These are phyloP conservation scores for Mionectes macconnelli DNA, from an alignment of 2,113 vertebrate species.

Conservation along the genomic window DNA sequence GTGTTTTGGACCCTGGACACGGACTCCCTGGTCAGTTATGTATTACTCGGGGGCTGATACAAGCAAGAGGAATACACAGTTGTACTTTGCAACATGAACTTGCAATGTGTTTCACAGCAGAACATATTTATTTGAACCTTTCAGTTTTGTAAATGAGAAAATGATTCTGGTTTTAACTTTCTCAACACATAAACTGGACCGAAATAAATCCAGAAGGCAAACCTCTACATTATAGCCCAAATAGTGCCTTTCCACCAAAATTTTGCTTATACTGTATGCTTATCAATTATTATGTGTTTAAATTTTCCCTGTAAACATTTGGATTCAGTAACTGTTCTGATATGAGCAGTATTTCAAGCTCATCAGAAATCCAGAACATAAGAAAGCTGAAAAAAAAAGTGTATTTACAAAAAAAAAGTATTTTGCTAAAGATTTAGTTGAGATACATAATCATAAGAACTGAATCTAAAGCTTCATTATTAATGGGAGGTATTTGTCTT, in stretches of 20 bases:
- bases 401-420: not conserved
- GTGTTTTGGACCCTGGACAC: not conserved
- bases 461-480: not conserved
- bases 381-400: not conserved
- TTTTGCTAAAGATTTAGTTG: not conserved
- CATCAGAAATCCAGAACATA: not conserved
- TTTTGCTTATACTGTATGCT: not conserved
- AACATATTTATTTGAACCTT: not conserved
- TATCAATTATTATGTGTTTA: not conserved
- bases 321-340: not conserved
- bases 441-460: not conserved
- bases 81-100: not conserved
- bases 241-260: not conserved
- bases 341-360: not conserved
- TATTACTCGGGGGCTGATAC: not conserved
- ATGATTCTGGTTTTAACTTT: not conserved
- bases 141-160: not conserved
- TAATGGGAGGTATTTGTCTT: not conserved
- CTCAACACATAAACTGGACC: not conserved
- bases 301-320: not conserved
- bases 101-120: not conserved
- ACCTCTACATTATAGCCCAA: fast-evolving
- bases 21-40: not conserved
- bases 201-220: not conserved
- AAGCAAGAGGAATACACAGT: not conserved